Conservation (phyloP, 2,797 vertebrate species). For the Anomalospiza imberbis region DNA sequence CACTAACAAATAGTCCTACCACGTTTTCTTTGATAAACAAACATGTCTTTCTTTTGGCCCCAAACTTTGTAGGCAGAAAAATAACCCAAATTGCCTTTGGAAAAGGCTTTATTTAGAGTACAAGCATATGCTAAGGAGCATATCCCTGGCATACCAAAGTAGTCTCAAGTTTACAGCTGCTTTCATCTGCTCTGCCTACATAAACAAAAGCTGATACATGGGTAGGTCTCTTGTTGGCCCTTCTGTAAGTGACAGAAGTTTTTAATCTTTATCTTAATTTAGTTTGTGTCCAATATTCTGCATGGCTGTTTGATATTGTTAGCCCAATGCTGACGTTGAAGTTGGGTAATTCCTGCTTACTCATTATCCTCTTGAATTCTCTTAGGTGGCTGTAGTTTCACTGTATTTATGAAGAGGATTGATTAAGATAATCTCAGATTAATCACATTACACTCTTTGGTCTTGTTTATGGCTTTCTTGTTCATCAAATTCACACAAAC, state of each 20-base stretch:
- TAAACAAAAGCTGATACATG: slow-evolving; percentile 9
- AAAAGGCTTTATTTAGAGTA: background rate
- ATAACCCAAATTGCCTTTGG: background rate
- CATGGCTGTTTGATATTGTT: background rate
- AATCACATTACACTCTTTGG: slow-evolving; percentile 37
- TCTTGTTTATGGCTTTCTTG: slow-evolving; percentile 31
- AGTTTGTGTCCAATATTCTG: background rate
- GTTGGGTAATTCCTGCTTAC: slow-evolving; percentile 28
- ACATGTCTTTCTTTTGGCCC: background rate
- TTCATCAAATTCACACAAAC: background rate
- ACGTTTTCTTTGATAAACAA: background rate
- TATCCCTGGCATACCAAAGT: background rate
- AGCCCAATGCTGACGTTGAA: background rate
- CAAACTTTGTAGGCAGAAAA: background rate
- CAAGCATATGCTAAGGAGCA: background rate
- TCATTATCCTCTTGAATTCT: slow-evolving; percentile 46
- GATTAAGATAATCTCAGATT: slow-evolving; percentile 60
- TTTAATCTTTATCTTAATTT: slow-evolving; percentile 22
- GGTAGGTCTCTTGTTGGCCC: background rate
- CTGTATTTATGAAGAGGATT: slow-evolving; percentile 27
- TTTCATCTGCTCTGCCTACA: background rate
- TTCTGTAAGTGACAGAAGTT: background rate
- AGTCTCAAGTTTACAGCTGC: background rate
- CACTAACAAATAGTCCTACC: background rate
- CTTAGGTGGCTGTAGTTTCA: slow-evolving; percentile 46